Base-by-base conservation (phyloP, 2,113 vertebrate genomes). In the Xenus cinereus region DNA sequence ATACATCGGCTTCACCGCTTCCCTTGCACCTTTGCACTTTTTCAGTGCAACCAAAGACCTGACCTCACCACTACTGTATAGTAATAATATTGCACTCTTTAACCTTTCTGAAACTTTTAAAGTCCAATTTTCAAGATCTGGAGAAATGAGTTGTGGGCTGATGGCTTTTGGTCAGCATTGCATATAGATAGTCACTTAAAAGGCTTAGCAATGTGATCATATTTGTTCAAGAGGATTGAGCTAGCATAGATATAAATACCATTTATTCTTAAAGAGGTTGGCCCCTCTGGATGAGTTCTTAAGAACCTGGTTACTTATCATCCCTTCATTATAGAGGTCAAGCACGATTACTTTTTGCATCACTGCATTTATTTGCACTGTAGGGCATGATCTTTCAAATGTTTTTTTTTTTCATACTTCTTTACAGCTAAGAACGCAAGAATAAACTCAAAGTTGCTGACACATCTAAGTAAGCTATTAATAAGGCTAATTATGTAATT, bases 101-200 rank as follows among this genome's bases (percentile, higher is more conserved):
- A 83, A 74, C 30, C 11, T 91, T 84, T 83, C 20, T 69, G 39
- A 80, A 68, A 21, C 59, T 84, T 86, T 92, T 54, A 51, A 92
- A 91, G 50, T 74, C 45, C 37, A 59, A 74, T 93, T 91, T 93
- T 33, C 39, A 67, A 39, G 33, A 51, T 43, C 45, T 60, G 33
- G 48, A 62, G 94, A 79, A 89, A 77, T 43, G 57, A 76, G 10
- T 53, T 89, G 68, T 77, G 68, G 46, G 11, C 19, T 91, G 72
- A 83, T 90, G 59, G 23, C 18, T 91, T 89, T 94, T 7, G 21
- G 83, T 92, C 71, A 84, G 73, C 37, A 63, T 51, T 95, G 82
- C 63, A 77, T 95, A 80, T 56, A 93, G 71, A 88, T 75, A 77
- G 67, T 72, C 24, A 53, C 46, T 95, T 78, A 71, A 90, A 95